Evolutionary conservation across 1,140 invertebrate species (phyloP).

Genomic region (Apis cerana): DNA sequence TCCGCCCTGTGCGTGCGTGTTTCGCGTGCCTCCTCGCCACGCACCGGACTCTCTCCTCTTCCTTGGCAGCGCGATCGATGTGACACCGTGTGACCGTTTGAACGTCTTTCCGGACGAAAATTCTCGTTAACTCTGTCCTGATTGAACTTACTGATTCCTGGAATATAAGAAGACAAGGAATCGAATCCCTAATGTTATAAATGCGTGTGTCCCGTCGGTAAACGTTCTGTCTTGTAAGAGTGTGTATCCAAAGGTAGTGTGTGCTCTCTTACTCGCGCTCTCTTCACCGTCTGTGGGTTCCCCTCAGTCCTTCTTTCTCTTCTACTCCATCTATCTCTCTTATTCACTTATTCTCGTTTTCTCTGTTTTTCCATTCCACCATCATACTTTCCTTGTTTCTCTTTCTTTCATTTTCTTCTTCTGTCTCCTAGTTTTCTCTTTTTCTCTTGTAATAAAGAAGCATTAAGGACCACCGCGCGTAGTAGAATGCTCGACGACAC

Average conservation of each 20-base stretch:
- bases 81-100: slow-evolving; percentile 56
- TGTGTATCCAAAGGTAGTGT: slow-evolving; percentile 50
- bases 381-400: slow-evolving; percentile 8
- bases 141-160: not conserved
- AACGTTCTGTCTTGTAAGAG: slow-evolving; percentile 52
- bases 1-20: slow-evolving; percentile 61
- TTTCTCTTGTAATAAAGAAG: slow-evolving; percentile 27
- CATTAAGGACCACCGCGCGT: slow-evolving; percentile 21
- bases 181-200: not conserved
- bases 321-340: slow-evolving; percentile 1
- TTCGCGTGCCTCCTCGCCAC: slow-evolving; percentile 64
- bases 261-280: slow-evolving; percentile 42
- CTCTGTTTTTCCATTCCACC: slow-evolving; percentile 24
- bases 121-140: not conserved
- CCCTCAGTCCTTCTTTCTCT: not conserved
- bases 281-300: not conserved
- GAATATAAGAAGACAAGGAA: not conserved
- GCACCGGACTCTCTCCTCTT: slow-evolving; percentile 60
- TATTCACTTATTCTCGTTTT: slow-evolving; percentile 41
- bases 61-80: slow-evolving; percentile 62
- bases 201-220: slow-evolving; percentile 55
- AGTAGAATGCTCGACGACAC: slow-evolving; percentile 62
- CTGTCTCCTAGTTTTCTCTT: not conserved
- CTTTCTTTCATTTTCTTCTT: slow-evolving; percentile 19
- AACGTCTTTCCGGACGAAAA: slow-evolving; percentile 22